These are phyloP conservation scores for Nomada lathburiana DNA, from an alignment of 2,888 invertebrate species.

Conservation along the genomic window DNA sequence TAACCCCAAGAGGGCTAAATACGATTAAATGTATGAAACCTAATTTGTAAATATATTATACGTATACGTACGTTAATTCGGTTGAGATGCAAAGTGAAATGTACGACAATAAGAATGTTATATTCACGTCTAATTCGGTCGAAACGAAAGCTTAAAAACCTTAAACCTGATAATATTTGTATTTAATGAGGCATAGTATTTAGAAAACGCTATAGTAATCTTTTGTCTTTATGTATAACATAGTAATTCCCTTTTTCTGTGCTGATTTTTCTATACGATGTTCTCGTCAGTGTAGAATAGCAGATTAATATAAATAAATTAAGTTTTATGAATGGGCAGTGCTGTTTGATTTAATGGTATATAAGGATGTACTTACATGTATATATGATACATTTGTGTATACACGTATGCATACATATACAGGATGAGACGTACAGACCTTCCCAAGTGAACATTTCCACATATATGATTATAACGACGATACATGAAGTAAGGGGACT, in stretches of 20 bases:
- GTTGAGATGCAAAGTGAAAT: conserved; percentile 61
- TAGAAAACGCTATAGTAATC: conserved; percentile 6
- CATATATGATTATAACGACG: too few species aligned
- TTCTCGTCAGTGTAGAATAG: too few species aligned
- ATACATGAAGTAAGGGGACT: too few species aligned
- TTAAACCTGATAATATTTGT: conserved; percentile 40
- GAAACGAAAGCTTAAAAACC: conserved; percentile 54
- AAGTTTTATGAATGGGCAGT: too few species aligned
- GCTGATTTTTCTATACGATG: too few species aligned
- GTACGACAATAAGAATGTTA: conserved; percentile 77
- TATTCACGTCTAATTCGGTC: conserved; percentile 54
- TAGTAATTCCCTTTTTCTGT: neutral
- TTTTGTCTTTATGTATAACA: neutral
- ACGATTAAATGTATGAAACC: too few species aligned
- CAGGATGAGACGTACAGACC: too few species aligned
- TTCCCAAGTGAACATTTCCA: too few species aligned
- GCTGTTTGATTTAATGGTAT: too few species aligned
- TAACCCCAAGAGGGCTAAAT: neutral
- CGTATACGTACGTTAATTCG: too few species aligned
- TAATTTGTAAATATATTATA: conserved; percentile 28
- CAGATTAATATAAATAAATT: too few species aligned
- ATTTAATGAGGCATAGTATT: neutral
- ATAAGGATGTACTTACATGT: neutral
- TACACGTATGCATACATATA: neutral
- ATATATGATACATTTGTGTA: neutral